phyloP scores from a whole-genome alignment of 2,888 invertebrate species.

The Chesias legatella region DNA sequence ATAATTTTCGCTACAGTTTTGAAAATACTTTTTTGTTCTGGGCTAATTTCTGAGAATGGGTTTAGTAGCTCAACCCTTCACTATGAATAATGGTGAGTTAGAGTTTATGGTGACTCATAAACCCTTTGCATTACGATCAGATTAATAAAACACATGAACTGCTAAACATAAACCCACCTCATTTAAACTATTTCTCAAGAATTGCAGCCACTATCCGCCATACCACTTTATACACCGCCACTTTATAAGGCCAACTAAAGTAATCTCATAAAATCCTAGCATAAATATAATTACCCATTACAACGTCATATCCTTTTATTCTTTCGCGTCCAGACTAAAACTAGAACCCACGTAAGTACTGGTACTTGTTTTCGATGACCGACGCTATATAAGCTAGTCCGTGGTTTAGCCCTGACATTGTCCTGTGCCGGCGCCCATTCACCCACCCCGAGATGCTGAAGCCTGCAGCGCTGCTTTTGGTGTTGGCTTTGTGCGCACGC shows the following conservation, averaged over 20 bases:
- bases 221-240: not conserved
- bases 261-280: constrained; percentile 9
- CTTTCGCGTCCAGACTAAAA: constrained; percentile 63
- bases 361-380: constrained; percentile 59
- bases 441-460: constrained; percentile 50
- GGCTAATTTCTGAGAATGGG: too few species aligned
- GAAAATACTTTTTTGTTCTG: too few species aligned
- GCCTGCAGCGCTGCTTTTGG: constrained; percentile 39
- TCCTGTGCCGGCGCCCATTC: constrained; percentile 45
- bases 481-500: constrained; percentile 33
- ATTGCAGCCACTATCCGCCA: constrained; percentile 2
- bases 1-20: too few species aligned
- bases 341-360: constrained; percentile 67
- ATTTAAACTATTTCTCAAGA: constrained; percentile 9
- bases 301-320: constrained; percentile 63
- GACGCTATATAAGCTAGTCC: constrained; percentile 72
- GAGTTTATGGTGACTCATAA: too few species aligned
- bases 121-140: too few species aligned
- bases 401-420: constrained; percentile 73
- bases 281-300: constrained; percentile 19
- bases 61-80: too few species aligned
- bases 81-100: too few species aligned
- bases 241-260: constrained; percentile 1
- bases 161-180: not conserved
- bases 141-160: not conserved